Percentiles rank a stretch among this genome's conserved stretches.
These are phyloP conservation scores for Spea bombifrons DNA, from an alignment of 2,113 vertebrate species.

Conservation along the genomic window DNA sequence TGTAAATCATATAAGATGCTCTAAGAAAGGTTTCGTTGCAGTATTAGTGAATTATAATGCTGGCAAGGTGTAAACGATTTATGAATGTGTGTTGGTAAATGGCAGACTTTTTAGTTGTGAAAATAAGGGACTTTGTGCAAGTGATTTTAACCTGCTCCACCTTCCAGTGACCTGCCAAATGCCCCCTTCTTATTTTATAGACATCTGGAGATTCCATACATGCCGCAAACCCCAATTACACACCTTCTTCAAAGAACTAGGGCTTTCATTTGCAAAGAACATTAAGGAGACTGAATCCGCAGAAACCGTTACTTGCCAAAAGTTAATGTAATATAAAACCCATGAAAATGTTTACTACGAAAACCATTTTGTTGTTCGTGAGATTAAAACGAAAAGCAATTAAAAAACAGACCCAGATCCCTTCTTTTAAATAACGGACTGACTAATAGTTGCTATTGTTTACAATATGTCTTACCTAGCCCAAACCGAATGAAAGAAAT, in stretches of 20 bases:
- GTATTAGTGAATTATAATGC: no score
- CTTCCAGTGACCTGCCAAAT: slow-evolving; percentile 84
- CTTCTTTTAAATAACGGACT: slow-evolving; percentile 16
- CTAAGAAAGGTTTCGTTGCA: no score
- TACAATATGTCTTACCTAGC: slow-evolving; percentile 1
- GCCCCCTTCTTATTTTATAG: slow-evolving; percentile 76
- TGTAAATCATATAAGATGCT: no score
- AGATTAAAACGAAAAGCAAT: slow-evolving; percentile 26
- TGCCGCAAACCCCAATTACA: slow-evolving; percentile 87
- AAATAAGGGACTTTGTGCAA: slow-evolving; percentile 53
- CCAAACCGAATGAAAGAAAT: slow-evolving; percentile 4
- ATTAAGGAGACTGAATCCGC: slow-evolving; percentile 64
- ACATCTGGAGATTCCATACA: slow-evolving; percentile 95
- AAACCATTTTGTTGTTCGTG: slow-evolving; percentile 47
- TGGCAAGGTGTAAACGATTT: no score
- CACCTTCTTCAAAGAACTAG: slow-evolving; percentile 89
- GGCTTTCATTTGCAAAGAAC: slow-evolving; percentile 78
- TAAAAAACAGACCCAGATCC: slow-evolving; percentile 22
- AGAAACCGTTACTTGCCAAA: slow-evolving; percentile 72
- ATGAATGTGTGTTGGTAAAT: slow-evolving; percentile 46
- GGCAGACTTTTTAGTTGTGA: slow-evolving; percentile 49
- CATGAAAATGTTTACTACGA: slow-evolving; percentile 51
- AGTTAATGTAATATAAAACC: slow-evolving; percentile 61
- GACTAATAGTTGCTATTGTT: slow-evolving; percentile 30
- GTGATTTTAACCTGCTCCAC: slow-evolving; percentile 79